Conservation (phyloP, 2,797 vertebrate species). For the Synanceia verrucosa region DNA sequence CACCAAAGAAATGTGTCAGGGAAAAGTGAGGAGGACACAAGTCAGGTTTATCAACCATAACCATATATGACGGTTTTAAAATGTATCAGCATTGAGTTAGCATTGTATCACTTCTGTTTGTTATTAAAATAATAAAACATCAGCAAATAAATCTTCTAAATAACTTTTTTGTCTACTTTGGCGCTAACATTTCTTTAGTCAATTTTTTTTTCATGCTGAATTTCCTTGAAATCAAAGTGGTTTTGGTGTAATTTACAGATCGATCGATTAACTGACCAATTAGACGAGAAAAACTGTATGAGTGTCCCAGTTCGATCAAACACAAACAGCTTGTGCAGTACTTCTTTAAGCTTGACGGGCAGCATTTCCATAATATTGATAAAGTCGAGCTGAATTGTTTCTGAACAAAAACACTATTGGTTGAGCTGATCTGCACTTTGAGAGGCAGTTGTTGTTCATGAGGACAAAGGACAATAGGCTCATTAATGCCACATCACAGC, state of each 20-base stretch:
- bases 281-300: too few species aligned
- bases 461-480: constrained; percentile 62
- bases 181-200: too few species aligned
- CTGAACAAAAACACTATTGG: neutral
- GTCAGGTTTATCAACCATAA: neutral
- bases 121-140: too few species aligned
- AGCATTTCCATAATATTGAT: neutral
- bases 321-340: neutral
- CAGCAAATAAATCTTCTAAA: too few species aligned
- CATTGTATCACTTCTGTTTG: too few species aligned
- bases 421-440: neutral
- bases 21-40: neutral
- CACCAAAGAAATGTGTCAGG: neutral
- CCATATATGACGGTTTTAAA: too few species aligned
- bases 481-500: constrained; percentile 55
- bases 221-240: too few species aligned
- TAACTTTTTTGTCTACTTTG: too few species aligned
- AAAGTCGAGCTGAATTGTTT: neutral
- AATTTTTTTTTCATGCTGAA: too few species aligned
- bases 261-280: too few species aligned
- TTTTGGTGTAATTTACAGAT: too few species aligned
- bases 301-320: neutral
- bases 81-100: too few species aligned
- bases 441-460: constrained; percentile 47
- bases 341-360: neutral